A percentile compares a stretch with the other conserved stretches of the same genome.
Evolutionary conservation across 2,888 invertebrate species (phyloP).

Genomic region (Balanococcus diminutus): DNA sequence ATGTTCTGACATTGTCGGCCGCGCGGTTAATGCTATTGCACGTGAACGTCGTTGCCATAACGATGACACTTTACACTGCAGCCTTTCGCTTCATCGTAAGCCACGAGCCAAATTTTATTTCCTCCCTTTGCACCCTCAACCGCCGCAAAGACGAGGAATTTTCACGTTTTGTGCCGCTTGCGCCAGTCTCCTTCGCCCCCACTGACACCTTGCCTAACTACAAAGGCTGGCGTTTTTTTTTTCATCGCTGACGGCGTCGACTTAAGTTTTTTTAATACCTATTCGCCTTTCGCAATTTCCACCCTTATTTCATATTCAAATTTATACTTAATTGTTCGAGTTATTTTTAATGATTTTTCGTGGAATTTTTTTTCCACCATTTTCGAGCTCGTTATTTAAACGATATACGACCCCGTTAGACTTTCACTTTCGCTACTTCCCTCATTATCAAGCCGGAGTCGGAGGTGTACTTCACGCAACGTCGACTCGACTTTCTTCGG

Average conservation of each 20-base stretch:
- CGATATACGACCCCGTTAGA: too few species aligned
- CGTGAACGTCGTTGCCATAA: slow-evolving; percentile 55
- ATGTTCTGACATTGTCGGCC: slow-evolving; percentile 54
- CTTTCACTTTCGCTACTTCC: too few species aligned
- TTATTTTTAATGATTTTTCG: background rate
- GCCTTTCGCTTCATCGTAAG: slow-evolving; percentile 16
- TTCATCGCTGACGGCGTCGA: background rate
- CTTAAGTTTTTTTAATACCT: background rate
- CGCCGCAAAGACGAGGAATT: background rate
- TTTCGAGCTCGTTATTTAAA: background rate
- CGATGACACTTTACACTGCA: slow-evolving; percentile 53
- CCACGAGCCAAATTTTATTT: slow-evolving; percentile 50
- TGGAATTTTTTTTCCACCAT: background rate
- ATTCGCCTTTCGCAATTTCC: background rate
- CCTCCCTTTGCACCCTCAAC: slow-evolving; percentile 22
- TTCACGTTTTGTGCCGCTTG: slow-evolving; percentile 55
- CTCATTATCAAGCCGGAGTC: too few species aligned
- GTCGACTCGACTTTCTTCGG: background rate
- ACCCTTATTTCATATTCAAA: background rate
- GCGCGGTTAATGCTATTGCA: slow-evolving; percentile 55
- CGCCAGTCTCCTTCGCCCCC: background rate
- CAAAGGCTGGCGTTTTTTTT: background rate
- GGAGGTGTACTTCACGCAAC: background rate
- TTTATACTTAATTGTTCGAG: background rate
- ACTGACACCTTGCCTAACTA: background rate